Evolutionary conservation across 2,113 vertebrate species (phyloP), one percentile per base, ranked within the genome.

Genomic region (Cephalopholis sonnerati): DNA sequence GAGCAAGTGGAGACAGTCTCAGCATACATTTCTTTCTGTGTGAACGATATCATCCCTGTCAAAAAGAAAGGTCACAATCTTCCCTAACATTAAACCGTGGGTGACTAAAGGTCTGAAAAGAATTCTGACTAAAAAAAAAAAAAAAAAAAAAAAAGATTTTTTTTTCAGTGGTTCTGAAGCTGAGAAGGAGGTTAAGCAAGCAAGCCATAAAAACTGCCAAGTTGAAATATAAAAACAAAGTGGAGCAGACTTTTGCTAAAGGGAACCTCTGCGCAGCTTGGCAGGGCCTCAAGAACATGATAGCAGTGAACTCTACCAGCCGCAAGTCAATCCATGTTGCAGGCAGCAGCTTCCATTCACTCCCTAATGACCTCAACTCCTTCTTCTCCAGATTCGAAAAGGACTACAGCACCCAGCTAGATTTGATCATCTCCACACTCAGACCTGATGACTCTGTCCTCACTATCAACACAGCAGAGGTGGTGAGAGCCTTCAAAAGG

Each of bases 61-160:
- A 36, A 20, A 22, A 0, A 71, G 58, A 39, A 70, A 2, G 2
- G 57, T 63, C 10, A 53, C 77, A 24, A 61, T 62, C 11, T 53
- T 11, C 44, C 46, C 24, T 5, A 63, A 63, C 7, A 81, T 69
- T 4, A 77, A 1, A 74, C 27, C 77, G 0, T 69, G 18, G 72
- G 9, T 73, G 0, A 68, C 27, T 3, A 83, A 68, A 61, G 67
- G 68, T 2, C 65, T 80, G 10, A 70, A 69, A 5, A 7, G 74
- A 57, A 64, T 59, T 13, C 53, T 65, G 0, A 48, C 53, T 7
- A 12, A 39, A 4, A 73, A 75, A 20, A 12, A 2, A 16, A 62
- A 24, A 53, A 55, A 4, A 73, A 75, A 20, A 12, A 2, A 16
- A 62, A 24, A 53, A 55, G n/a, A n/a, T n/a, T n/a, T 36, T 36